phyloP scores from a whole-genome alignment of 2,888 invertebrate genomes.

The Resseliella maxima region DNA sequence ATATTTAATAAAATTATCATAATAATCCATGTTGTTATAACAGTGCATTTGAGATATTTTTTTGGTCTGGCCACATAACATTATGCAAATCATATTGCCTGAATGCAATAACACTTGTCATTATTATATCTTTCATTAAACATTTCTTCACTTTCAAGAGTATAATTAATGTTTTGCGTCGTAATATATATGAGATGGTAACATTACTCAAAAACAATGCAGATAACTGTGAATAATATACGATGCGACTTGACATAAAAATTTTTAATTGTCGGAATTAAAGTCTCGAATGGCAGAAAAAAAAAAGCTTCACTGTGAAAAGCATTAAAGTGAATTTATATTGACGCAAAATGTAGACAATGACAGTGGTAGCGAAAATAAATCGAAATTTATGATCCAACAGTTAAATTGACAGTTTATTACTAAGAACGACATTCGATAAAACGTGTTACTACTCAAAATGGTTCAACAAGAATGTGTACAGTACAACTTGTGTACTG shows the following conservation, averaged over 20 bases:
- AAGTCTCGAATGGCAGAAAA: no score
- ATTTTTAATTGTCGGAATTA: no score
- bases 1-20: background rate
- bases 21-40: background rate
- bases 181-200: no score
- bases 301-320: no score
- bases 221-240: no score
- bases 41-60: background rate
- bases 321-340: no score
- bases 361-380: background rate
- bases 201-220: no score
- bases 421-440: background rate
- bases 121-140: background rate
- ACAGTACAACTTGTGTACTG: no score
- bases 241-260: no score
- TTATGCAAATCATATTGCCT: background rate
- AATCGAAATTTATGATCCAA: conserved; percentile 34
- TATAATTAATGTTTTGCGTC: background rate
- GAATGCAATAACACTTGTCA: background rate
- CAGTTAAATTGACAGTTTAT: conserved; percentile 48
- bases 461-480: no score
- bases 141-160: background rate
- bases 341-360: background rate
- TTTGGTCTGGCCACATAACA: background rate
- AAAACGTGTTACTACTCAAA: no score